phyloP scores from a whole-genome alignment of 2,797 vertebrate species.

The Sitta carolinensis region DNA sequence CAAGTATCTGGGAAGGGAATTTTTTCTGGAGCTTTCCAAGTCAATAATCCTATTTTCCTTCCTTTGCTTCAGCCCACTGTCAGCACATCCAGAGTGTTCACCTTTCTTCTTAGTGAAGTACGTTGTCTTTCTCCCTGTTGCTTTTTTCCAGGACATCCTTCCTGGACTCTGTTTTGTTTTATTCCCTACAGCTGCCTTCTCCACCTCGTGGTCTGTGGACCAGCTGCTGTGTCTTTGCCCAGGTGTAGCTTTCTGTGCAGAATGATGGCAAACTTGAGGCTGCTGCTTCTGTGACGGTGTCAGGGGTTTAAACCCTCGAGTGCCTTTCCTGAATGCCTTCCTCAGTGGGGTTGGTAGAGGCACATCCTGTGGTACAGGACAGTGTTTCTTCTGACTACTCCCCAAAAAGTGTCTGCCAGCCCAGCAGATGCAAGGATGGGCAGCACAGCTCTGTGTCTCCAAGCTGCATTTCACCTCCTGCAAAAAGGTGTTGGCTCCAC shows the following conservation, averaged over 20 bases:
- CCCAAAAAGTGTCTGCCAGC: not conserved
- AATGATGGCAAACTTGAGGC: not conserved
- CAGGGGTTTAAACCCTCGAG: not conserved
- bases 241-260: not conserved
- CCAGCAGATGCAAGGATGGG: not conserved
- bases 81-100: not conserved
- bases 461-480: not conserved
- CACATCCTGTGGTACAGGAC: not conserved
- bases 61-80: not conserved
- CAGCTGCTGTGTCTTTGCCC: not conserved
- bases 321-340: slow-evolving; percentile 6
- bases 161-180: slow-evolving; percentile 17
- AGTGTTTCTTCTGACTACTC: not conserved
- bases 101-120: not conserved
- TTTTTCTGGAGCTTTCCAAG: slow-evolving; percentile 8
- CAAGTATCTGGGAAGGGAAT: not conserved
- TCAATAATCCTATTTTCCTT: not conserved
- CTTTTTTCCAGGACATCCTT: slow-evolving; percentile 22
- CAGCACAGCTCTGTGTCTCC: not conserved
- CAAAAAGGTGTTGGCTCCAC: not conserved
- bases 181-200: not conserved
- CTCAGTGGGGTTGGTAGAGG: slow-evolving; percentile 5
- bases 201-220: not conserved
- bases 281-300: not conserved
- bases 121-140: not conserved